Conservation (phyloP, 2,113 vertebrate genomes). For the Phaetusa simplex region DNA sequence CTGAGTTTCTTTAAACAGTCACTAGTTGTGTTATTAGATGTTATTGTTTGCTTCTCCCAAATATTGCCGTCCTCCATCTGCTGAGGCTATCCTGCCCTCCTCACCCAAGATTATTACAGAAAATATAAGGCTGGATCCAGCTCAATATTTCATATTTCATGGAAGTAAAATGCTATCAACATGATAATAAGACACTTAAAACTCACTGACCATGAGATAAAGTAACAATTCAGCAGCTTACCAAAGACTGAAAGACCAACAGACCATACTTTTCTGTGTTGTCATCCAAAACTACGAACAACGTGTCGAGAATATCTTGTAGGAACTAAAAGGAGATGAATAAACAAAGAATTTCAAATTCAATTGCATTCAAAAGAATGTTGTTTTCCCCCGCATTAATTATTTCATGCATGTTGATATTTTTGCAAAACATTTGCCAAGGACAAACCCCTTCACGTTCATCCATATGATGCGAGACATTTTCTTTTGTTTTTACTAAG, state of each 20-base stretch:
- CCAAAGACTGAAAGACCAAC: slow-evolving; percentile 94
- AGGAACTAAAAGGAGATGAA: slow-evolving; percentile 82
- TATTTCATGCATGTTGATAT: background rate
- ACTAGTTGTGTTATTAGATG: background rate
- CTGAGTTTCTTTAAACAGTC: background rate
- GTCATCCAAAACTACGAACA: slow-evolving; percentile 95
- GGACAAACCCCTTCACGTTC: background rate
- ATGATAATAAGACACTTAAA: background rate
- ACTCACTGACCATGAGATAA: background rate
- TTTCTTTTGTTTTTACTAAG: background rate
- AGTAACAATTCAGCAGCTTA: slow-evolving; percentile 67
- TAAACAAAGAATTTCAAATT: background rate
- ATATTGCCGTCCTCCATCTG: background rate
- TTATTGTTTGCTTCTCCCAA: background rate
- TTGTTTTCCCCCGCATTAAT: background rate
- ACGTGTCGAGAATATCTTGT: slow-evolving; percentile 91
- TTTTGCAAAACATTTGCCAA: background rate
- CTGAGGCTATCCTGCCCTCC: background rate
- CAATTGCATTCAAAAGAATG: background rate
- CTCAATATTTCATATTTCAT: background rate
- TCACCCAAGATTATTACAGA: background rate
- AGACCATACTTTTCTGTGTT: slow-evolving; percentile 96
- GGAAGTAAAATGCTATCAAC: background rate
- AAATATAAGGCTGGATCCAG: background rate
- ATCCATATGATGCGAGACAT: background rate